phyloP scores from a whole-genome alignment of 2,797 vertebrate genomes.

The Hylomyscus alleni region DNA sequence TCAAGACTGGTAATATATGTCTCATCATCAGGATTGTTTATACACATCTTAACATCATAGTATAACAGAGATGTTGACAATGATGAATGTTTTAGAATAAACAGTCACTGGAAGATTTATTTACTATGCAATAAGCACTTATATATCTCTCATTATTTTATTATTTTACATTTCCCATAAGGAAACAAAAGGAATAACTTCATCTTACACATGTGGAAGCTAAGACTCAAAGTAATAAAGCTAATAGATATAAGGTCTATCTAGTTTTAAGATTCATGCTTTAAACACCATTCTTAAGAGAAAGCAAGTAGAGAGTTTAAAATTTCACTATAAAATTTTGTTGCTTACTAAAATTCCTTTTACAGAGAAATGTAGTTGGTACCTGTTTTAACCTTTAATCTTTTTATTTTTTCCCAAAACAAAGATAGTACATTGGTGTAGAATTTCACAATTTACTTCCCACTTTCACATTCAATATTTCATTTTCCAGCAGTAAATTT shows the following conservation, averaged over 20 bases:
- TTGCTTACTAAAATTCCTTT: background rate
- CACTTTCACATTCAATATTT: background rate
- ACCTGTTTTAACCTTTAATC: background rate
- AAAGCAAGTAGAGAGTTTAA: background rate
- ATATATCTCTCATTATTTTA: background rate
- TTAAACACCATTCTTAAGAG: background rate
- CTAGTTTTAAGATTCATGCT: background rate
- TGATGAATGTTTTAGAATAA: background rate
- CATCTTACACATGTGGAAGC: background rate
- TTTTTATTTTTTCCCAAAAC: constrained; percentile 35
- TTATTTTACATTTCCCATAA: background rate
- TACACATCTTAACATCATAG: background rate
- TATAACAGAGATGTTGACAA: too few relatives aligned
- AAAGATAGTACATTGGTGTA: background rate
- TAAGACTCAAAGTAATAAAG: background rate
- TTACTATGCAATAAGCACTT: background rate
- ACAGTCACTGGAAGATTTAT: background rate
- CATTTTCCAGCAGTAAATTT: constrained; percentile 12
- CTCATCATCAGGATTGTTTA: too few relatives aligned
- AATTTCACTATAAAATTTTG: background rate
- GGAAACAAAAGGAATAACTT: background rate
- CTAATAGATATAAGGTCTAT: background rate
- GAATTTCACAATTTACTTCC: constrained; percentile 6
- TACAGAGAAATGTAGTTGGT: background rate
- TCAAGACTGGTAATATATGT: background rate